Percentiles rank a stretch among this genome's conserved stretches.
Evolutionary conservation across 2,113 vertebrate species (phyloP).

Genomic region (Mus spicilegus): DNA sequence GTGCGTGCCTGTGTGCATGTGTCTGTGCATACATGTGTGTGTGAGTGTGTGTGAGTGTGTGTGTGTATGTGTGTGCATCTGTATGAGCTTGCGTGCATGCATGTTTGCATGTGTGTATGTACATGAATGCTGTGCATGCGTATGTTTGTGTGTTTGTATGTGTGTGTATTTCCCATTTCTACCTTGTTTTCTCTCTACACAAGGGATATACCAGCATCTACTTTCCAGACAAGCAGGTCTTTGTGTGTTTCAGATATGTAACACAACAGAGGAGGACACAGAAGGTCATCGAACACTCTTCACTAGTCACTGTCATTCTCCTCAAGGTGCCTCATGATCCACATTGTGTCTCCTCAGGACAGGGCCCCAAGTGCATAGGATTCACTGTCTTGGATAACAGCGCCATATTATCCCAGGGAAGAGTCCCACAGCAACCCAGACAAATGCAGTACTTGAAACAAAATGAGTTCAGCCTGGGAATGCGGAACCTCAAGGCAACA

Average conservation of each 20-base stretch:
- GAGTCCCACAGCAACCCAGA: too few species aligned
- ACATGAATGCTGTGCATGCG: neutral
- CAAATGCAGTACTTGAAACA: slow-evolving; percentile 33
- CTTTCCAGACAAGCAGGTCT: rapidly evolving
- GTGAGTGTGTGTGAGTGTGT: neutral
- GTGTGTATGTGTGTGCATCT: neutral
- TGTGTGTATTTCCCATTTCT: neutral
- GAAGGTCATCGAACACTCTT: neutral
- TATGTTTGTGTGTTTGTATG: neutral
- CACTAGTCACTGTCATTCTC: neutral
- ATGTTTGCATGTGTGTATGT: neutral
- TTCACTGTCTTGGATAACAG: neutral
- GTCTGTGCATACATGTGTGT: too few species aligned
- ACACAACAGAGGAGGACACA: rapidly evolving
- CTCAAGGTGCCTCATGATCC: neutral
- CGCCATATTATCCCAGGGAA: neutral
- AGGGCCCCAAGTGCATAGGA: neutral
- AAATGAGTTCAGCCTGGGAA: slow-evolving; percentile 49
- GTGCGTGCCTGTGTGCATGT: rapidly evolving
- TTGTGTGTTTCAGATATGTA: rapidly evolving
- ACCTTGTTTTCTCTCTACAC: neutral
- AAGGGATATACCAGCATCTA: rapidly evolving
- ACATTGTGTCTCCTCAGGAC: rapidly evolving
- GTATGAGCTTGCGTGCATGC: rapidly evolving
- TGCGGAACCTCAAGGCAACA: slow-evolving; percentile 58